A percentile compares a stretch with the other conserved stretches of the same genome.
Evolutionary conservation across 2,113 vertebrate genomes (phyloP).

Genomic region (Montifringilla adamsi): DNA sequence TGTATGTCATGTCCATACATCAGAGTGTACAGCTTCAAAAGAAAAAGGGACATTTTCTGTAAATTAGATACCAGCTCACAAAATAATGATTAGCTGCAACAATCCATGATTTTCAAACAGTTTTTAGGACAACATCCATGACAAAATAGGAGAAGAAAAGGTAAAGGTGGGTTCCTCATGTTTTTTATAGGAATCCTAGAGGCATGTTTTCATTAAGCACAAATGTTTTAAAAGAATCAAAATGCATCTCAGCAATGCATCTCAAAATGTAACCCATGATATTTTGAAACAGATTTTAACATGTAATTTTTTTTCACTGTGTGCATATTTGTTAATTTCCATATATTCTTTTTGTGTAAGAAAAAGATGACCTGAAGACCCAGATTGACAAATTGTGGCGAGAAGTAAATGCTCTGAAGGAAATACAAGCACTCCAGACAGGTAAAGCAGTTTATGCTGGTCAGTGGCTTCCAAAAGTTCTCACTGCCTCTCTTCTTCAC

Average conservation of each 20-base stretch:
- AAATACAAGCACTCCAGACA: constrained; percentile 95
- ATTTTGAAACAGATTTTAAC: not conserved
- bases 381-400: constrained; percentile 91
- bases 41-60: not conserved
- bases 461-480: not conserved
- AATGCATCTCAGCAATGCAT: not conserved
- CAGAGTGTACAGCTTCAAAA: not conserved
- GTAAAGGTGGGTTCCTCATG: not conserved
- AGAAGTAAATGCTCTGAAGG: constrained; percentile 95
- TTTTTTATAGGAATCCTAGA: not conserved
- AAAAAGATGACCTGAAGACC: constrained; percentile 84
- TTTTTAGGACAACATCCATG: not conserved
- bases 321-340: not conserved
- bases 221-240: not conserved
- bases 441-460: constrained; percentile 68
- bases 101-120: not conserved
- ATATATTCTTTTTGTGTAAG: constrained; percentile 17
- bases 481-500: not conserved
- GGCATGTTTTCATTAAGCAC: not conserved
- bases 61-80: not conserved
- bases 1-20: not conserved
- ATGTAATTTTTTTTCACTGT: not conserved
- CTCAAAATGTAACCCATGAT: not conserved
- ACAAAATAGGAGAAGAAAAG: not conserved
- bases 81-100: not conserved